phyloP scores from a whole-genome alignment of 2,888 invertebrate species.

The Agonum fuliginosum region DNA sequence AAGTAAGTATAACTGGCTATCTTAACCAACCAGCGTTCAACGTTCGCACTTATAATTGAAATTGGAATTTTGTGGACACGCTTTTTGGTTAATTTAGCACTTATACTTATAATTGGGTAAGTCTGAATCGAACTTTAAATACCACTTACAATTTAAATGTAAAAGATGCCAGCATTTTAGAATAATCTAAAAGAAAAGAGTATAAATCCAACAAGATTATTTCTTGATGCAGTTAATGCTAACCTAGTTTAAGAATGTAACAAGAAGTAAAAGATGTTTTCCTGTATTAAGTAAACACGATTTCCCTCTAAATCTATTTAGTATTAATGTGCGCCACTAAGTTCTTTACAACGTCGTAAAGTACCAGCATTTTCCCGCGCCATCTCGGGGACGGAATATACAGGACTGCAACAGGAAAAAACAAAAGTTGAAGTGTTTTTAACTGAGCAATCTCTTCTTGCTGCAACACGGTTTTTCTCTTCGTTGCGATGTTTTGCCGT shows the following conservation, averaged over 20 bases:
- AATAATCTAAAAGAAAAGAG: not conserved
- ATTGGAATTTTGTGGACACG: too few species aligned
- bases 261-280: constrained; percentile 24
- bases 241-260: constrained; percentile 18
- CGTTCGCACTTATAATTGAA: too few species aligned
- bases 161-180: not conserved
- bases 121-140: not conserved
- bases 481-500: constrained; percentile 16
- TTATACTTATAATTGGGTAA: too few species aligned
- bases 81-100: too few species aligned
- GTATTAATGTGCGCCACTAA: constrained; percentile 25
- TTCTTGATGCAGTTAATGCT: constrained; percentile 2
- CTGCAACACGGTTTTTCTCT: constrained; percentile 17
- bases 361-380: constrained; percentile 24
- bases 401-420: constrained; percentile 12
- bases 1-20: too few species aligned
- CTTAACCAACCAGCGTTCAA: too few species aligned
- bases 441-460: constrained; percentile 35
- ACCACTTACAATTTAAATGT: not conserved
- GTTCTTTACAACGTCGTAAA: constrained; percentile 31
- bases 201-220: not conserved
- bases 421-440: constrained; percentile 35
- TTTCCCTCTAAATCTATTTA: constrained; percentile 33
- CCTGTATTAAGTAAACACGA: constrained; percentile 21
- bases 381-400: constrained; percentile 10